These are phyloP conservation scores for Pararge aegeria DNA, from an alignment of 1,140 invertebrate genomes.

Conservation along the genomic window DNA sequence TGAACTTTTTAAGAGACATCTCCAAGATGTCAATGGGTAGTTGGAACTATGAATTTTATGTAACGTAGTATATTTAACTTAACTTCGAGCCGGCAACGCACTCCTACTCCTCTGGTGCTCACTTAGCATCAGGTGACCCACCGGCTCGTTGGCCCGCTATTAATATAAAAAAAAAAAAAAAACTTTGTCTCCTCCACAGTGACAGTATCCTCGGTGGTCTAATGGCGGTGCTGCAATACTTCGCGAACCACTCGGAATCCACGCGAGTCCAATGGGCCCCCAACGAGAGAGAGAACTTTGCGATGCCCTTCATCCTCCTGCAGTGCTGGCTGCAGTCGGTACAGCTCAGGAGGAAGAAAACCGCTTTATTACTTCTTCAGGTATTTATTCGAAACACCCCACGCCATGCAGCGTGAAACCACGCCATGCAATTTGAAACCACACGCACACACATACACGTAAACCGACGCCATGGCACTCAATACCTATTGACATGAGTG, in stretches of 20 bases:
- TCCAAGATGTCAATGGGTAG: no score
- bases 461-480: no score
- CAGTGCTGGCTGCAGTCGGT: slow-evolving; percentile 77
- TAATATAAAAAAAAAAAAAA: no score
- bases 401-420: not conserved
- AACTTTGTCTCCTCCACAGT: slow-evolving; percentile 66
- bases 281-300: slow-evolving; percentile 90
- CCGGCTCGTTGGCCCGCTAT: no score
- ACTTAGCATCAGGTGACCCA: no score
- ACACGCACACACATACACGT: no score
- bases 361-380: slow-evolving; percentile 44
- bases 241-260: slow-evolving; percentile 89
- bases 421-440: not conserved
- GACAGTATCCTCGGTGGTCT: slow-evolving; percentile 85
- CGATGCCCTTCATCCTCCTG: slow-evolving; percentile 83
- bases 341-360: slow-evolving; percentile 42
- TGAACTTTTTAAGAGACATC: no score
- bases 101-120: no score
- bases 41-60: no score
- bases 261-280: slow-evolving; percentile 93
- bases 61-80: no score
- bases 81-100: no score
- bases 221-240: slow-evolving; percentile 84
- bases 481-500: no score
- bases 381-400: slow-evolving; percentile 21